Base-by-base conservation (phyloP, 2,113 vertebrate genomes). In the Mustela lutreola region DNA sequence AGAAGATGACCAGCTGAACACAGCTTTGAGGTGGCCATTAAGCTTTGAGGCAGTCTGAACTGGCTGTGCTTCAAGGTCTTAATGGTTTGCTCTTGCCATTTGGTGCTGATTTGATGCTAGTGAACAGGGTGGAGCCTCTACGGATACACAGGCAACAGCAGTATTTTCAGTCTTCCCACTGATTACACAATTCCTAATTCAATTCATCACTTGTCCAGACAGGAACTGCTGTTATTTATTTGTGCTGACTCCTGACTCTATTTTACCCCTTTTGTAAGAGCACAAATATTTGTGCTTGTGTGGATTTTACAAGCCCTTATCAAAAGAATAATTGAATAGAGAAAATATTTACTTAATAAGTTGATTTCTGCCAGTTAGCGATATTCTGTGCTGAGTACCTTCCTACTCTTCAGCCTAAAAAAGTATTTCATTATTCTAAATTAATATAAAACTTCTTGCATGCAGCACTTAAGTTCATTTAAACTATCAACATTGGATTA, bases 41-140 rank as follows among this genome's bases (percentile, higher is more conserved):
- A 75, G 56, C 83, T 96, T 73, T 67, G 93, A 78, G 87, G 67
- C 79, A 12, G 48, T 33, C 71, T 15, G 83, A 86, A 42, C 83
- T 88, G 86, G 93, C 91, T 60, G 12, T 24, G 45, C 75, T 93
- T 98, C 87, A 94, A 95, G 86, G 45, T 50, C 42, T 93, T 75
- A 86, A 95, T 92, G 93, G 26, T 65, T 96, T 95, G 96, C 86
- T 83, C 75, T 95, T 92, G 87, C 73, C 92, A 78, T 94, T 94
- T 96, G 92, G 84, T 92, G 36, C 45, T n/a, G 45, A 81, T 71
- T 95, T 82, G 89, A 76, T 87, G 89, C 53, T 80, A 73, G 73
- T 36, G 18, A 79, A 31, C 12, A 75, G 70, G 62, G 75, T 75
- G 45, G 48, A 53, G 70, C 22, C 42, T 96, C 58, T 73, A 1